These are phyloP conservation scores for Epizoanthus stellaris DNA, from an alignment of 92 coral and sea anemone genomes.

Conservation along the genomic window DNA sequence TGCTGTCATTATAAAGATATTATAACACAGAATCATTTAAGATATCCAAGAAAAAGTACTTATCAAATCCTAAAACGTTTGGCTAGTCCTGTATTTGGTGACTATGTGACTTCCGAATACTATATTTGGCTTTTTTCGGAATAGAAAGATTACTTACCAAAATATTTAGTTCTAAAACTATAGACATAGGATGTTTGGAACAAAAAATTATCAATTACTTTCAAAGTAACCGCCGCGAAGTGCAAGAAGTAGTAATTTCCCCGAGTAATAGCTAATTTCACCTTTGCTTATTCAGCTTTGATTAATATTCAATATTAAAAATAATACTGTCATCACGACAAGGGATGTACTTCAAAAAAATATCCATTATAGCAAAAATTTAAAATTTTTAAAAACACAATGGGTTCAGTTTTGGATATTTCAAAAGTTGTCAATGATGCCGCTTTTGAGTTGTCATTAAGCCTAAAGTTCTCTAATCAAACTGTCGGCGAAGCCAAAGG, in stretches of 20 bases:
- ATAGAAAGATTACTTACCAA: not conserved
- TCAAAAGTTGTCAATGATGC: not conserved
- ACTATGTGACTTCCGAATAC: no score
- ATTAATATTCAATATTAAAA: not conserved
- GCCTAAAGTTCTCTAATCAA: not conserved
- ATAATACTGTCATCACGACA: not conserved
- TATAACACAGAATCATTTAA: no score
- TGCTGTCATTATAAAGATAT: no score
- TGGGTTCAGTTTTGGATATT: not conserved
- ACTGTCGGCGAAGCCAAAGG: not conserved
- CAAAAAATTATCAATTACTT: not conserved
- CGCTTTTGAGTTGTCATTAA: slow-evolving; percentile 13
- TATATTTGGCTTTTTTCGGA: no score
- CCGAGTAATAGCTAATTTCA: no score
- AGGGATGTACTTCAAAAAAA: not conserved
- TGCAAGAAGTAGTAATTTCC: no score
- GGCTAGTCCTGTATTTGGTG: no score
- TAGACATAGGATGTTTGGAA: not conserved
- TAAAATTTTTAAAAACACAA: not conserved
- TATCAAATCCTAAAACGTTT: no score
- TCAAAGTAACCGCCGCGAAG: not conserved
- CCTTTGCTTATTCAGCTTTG: not conserved
- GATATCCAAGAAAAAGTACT: no score
- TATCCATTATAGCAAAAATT: no score
- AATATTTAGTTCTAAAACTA: not conserved